Base-by-base conservation (phyloP, 2,797 vertebrate genomes). In the Hirundo rustica region DNA sequence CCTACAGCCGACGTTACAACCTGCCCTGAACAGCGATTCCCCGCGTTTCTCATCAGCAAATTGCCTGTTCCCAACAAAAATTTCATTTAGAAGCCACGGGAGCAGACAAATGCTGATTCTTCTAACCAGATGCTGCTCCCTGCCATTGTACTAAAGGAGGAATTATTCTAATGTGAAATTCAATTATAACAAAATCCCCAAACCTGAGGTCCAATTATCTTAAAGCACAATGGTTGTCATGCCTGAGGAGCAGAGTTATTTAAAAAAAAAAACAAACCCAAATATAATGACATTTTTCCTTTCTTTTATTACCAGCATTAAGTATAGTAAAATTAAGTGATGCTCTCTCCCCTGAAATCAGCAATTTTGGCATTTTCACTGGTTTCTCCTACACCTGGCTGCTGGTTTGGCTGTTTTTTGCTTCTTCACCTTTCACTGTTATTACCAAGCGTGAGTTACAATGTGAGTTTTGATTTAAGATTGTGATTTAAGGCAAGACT, bases 111-210 rank as follows among this genome's bases (percentile, higher is more conserved):
- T 5, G 47, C 62, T 51, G 65, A 72, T 75, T 71, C 60, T 75
- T 91, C 84, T 88, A 38, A 83, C 27, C 91, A 96, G 91, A 75
- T 72, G 71, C 93, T 36, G 82, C 80, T 82, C 72, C 54, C 53
- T 50, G 62, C 87, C 84, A 62, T 44, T 74, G 94, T 36, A 61
- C n/a, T 87, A 79, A 61, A 36, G 45, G 62, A 45, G 13, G 68
- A 9, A 64, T 94, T 85, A 44, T 38, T 72, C 32, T 54, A 73
- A 81, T 57, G 16, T 20, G 68, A 71, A 82, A 92, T 22, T 73
- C 42, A 53, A 67, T 53, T 72, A 77, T 20, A 2, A 34, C 53
- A 80, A 81, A 48, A 32, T 0, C 6, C 22, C 55, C 27, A 45
- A 40, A 7, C 2, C 18, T 51, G 42, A 73, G 48, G 54, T 29